Percentiles rank a stretch among this genome's conserved stretches.
Evolutionary conservation across 1,140 invertebrate genomes (phyloP).

Genomic region (Drosophila jambulina): DNA sequence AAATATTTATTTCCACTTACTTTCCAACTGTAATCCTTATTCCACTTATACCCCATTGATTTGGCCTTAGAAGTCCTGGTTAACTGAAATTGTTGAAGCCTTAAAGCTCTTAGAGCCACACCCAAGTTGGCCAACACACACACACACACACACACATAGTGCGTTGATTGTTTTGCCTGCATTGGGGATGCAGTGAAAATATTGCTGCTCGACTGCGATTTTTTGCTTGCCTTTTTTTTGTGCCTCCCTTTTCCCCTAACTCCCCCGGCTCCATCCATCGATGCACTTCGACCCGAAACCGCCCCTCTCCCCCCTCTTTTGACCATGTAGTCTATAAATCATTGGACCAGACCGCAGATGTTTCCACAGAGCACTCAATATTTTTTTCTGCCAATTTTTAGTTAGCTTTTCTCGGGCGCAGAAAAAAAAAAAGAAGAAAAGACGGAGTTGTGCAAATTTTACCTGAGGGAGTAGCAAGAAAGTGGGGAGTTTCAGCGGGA

Average conservation of each 20-base stretch:
- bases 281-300: constrained; percentile 5
- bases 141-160: constrained; percentile 4
- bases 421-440: not conserved
- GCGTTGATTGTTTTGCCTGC: constrained; percentile 39
- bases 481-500: not conserved
- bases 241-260: not conserved
- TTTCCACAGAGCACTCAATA: constrained; percentile 37
- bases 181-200: constrained; percentile 50
- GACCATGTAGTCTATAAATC: constrained; percentile 42
- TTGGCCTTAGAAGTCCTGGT: too few relatives aligned
- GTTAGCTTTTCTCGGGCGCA: constrained; percentile 17
- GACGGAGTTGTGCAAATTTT: constrained; percentile 4
- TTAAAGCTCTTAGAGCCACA: constrained; percentile 21
- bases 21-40: not conserved
- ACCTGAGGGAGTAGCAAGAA: constrained; percentile 13
- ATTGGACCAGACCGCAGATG: constrained; percentile 38
- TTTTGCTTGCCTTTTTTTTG: constrained; percentile 29
- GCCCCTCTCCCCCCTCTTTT: not conserved
- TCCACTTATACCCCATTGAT: not conserved
- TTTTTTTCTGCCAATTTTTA: constrained; percentile 40
- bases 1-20: not conserved
- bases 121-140: constrained; percentile 22
- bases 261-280: not conserved
- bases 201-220: constrained; percentile 34
- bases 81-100: constrained; percentile 20